These are phyloP conservation scores for Aleadryas rufinucha DNA, from an alignment of 2,113 vertebrate species.

Conservation along the genomic window DNA sequence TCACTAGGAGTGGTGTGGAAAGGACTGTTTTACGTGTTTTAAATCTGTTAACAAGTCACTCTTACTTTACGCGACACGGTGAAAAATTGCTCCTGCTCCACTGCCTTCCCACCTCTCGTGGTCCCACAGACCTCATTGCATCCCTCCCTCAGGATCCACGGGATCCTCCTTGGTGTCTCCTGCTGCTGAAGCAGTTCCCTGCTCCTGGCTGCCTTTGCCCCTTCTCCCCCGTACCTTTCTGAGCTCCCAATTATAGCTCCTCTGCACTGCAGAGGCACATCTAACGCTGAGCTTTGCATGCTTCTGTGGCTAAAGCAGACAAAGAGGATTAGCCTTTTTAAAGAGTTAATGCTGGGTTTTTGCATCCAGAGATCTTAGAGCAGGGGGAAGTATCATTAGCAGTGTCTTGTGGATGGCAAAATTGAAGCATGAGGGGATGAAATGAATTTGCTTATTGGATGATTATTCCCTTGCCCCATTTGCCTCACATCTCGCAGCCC, in stretches of 20 bases:
- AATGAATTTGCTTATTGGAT: constrained; percentile 53
- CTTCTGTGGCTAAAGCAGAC: constrained; percentile 23
- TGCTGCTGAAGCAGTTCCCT: neutral
- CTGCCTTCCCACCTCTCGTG: neutral
- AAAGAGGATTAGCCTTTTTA: constrained; percentile 58
- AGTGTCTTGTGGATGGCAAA: constrained; percentile 37
- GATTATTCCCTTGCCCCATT: constrained; percentile 24
- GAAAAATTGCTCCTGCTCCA: neutral
- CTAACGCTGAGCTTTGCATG: constrained; percentile 14
- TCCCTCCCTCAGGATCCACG: neutral
- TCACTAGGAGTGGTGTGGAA: neutral
- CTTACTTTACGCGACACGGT: neutral
- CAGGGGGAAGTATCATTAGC: constrained; percentile 35
- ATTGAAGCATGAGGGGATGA: constrained; percentile 60
- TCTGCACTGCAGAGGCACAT: constrained; percentile 18
- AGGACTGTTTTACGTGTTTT: neutral
- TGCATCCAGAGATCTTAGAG: constrained; percentile 42
- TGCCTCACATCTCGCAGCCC: constrained; percentile 38
- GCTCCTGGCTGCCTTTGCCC: neutral
- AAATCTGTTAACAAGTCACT: neutral
- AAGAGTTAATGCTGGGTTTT: constrained; percentile 44
- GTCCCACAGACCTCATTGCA: neutral
- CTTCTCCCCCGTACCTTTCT: neutral
- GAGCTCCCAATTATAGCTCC: neutral
- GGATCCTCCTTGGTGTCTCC: neutral